Evolutionary conservation across 2,888 invertebrate species (phyloP), one percentile per base, ranked within the genome.

Genomic region (Oxycera nigricornis): DNA sequence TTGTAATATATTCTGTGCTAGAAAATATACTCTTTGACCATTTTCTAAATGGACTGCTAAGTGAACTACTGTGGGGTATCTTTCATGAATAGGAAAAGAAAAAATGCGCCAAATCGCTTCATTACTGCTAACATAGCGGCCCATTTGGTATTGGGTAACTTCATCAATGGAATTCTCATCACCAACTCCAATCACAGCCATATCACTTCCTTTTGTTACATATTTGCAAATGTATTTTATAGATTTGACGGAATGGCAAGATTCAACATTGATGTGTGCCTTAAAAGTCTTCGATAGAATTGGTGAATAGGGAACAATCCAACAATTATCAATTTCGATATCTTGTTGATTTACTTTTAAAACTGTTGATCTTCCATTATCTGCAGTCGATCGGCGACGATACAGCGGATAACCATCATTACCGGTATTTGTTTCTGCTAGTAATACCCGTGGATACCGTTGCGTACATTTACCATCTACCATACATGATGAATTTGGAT

Each of bases 161-260:
- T 76, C 75, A 62, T 76, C 74, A 39, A 59, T 74, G 61, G 68
- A 11, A 79, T 80, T 81, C 72, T 74, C 77, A 72, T 76, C 75
- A 76, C 74, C 78, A 57, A 81, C 74, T 76, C 79, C 80, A 78
- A 82, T 81, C 62, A 81, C 79, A 73, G 83, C 81, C 80, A 80
- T 79, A 76, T 83, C 83, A 76, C 80, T 81, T 39, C 83, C 83
- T 81, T 85, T 85, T 68, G 80, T 82, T 31, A 86, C 81, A 79
- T 86, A 86, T 78, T 85, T 84, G 76, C 82, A 82, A 76, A 85
- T 80, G 74, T 84, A 84, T 79, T 84, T 84, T 22, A 84, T 83
- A 0, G 80, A 79, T 75, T 85, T 83, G 0, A 86, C 82, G 0
- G 84, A 85, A 78, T 79, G 81, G 74, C 85, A 86, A 73, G 61